A percentile compares a stretch with the other conserved stretches of the same genome.
These are phyloP conservation scores for Zele albiditarsus DNA, from an alignment of 2,888 invertebrate genomes.

Conservation along the genomic window DNA sequence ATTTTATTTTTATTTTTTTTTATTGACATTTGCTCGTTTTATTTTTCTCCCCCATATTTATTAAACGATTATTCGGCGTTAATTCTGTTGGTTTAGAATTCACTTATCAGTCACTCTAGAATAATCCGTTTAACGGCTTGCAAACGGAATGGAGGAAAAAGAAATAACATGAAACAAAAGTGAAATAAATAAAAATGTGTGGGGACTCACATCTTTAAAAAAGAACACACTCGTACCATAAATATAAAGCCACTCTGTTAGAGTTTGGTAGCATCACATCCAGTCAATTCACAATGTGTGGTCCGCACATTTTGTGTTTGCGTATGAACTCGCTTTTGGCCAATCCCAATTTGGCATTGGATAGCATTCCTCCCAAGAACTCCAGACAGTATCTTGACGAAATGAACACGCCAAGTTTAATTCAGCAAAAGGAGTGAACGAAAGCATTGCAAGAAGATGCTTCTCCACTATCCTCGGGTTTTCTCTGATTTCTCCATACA, in stretches of 20 bases:
- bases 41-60: slow-evolving; percentile 7
- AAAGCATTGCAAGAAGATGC: background rate
- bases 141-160: background rate
- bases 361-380: slow-evolving; percentile 54
- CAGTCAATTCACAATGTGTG: slow-evolving; percentile 43
- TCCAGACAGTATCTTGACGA: slow-evolving; percentile 36
- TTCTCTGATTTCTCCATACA: slow-evolving; percentile 19
- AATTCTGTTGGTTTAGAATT: slow-evolving; percentile 3
- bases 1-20: slow-evolving; percentile 9
- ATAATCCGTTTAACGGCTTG: slow-evolving; percentile 1
- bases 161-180: background rate
- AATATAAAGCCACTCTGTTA: slow-evolving; percentile 22
- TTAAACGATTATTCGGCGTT: slow-evolving; percentile 2
- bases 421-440: background rate
- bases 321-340: slow-evolving; percentile 47
- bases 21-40: slow-evolving; percentile 11
- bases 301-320: slow-evolving; percentile 47
- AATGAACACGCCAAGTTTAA: background rate
- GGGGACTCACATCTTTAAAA: background rate
- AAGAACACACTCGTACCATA: background rate
- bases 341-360: slow-evolving; percentile 54
- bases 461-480: background rate
- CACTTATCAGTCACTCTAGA: background rate
- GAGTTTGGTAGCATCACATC: slow-evolving; percentile 34
- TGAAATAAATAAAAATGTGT: slow-evolving; percentile 12